phyloP scores from a whole-genome alignment of 2,113 vertebrate species.

The Poecile atricapillus region DNA sequence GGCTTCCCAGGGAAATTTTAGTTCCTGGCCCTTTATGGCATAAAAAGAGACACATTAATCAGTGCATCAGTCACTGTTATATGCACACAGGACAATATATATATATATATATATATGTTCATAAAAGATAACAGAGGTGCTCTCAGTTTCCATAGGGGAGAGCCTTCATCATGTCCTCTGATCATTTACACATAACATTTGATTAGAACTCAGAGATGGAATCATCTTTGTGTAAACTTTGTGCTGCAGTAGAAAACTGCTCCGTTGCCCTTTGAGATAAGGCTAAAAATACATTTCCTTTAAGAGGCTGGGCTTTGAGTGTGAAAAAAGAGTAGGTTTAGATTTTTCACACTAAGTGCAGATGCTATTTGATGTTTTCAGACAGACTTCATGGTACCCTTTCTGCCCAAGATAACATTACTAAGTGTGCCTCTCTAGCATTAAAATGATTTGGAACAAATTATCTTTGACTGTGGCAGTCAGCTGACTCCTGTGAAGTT shows the following conservation, averaged over 20 bases:
- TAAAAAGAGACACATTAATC: background rate
- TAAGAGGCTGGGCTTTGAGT: background rate
- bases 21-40: background rate
- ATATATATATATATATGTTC: background rate
- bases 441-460: background rate
- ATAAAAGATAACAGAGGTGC: background rate
- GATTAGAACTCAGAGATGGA: conserved; percentile 13
- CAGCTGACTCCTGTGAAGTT: background rate
- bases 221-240: background rate
- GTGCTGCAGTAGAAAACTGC: background rate
- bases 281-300: conserved; percentile 7
- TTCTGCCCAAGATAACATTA: background rate
- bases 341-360: background rate
- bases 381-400: background rate
- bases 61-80: background rate
- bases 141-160: background rate
- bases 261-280: background rate
- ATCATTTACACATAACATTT: background rate
- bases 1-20: background rate
- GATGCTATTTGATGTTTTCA: background rate
- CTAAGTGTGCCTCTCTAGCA: background rate
- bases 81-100: background rate
- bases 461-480: background rate
- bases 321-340: background rate
- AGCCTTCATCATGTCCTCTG: background rate